These are phyloP conservation scores for Macropis europaea DNA, from an alignment of 2,888 invertebrate genomes.

Conservation along the genomic window DNA sequence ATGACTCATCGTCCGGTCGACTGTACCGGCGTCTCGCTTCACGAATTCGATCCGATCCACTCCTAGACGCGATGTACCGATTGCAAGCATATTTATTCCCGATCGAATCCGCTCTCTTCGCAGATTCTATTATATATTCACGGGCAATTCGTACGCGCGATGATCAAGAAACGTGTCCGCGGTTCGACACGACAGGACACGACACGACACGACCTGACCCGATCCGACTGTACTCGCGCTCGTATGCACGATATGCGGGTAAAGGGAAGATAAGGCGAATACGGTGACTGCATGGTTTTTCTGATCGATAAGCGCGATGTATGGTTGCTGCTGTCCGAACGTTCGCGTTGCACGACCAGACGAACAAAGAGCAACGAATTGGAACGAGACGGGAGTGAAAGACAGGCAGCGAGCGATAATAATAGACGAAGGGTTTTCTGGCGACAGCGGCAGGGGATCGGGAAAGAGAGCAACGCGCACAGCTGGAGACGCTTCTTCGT, in stretches of 20 bases:
- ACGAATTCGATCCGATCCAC: slow-evolving; percentile 53
- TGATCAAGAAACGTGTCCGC: neutral
- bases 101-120: neutral
- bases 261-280: neutral
- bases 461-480: slow-evolving; percentile 16
- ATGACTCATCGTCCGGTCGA: slow-evolving; percentile 59
- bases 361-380: neutral
- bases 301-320: neutral
- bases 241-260: neutral
- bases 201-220: too few species aligned
- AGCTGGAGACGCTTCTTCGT: slow-evolving; percentile 51
- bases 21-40: slow-evolving; percentile 51
- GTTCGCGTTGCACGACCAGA: neutral
- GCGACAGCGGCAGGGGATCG: slow-evolving; percentile 47
- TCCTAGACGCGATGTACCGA: slow-evolving; percentile 32
- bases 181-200: neutral
- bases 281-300: neutral
- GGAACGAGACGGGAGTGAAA: slow-evolving; percentile 12
- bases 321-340: neutral
- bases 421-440: slow-evolving; percentile 56
- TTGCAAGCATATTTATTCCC: neutral
- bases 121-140: neutral
- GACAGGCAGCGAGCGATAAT: slow-evolving; percentile 42
- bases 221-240: too few species aligned
- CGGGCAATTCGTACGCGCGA: neutral